Percentiles rank a stretch among this genome's conserved stretches.
These are phyloP conservation scores for Silurus lanzhouensis DNA, from an alignment of 2,797 vertebrate species.

Conservation along the genomic window DNA sequence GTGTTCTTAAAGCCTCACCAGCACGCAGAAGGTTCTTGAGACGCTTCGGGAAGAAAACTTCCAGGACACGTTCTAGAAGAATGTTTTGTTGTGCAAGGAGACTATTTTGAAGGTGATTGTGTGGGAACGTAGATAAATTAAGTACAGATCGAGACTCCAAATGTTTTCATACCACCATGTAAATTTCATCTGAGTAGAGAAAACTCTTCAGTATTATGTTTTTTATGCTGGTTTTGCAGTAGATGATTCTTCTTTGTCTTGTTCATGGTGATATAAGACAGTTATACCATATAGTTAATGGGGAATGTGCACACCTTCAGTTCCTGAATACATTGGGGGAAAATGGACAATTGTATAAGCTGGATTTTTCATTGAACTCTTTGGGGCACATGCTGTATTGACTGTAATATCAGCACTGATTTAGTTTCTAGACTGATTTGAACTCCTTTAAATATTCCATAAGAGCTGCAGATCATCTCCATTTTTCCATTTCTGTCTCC, in stretches of 20 bases:
- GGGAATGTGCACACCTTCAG: neutral
- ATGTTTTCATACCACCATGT: no score
- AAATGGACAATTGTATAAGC: neutral
- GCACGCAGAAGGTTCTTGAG: no score
- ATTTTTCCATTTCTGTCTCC: slow-evolving; percentile 2
- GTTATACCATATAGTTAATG: neutral
- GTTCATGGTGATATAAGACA: neutral
- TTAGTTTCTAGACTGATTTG: neutral
- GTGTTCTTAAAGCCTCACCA: no score
- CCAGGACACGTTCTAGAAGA: no score
- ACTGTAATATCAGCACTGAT: no score
- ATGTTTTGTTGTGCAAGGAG: no score
- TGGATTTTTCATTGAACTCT: neutral
- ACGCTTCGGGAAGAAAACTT: no score
- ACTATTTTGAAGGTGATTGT: no score
- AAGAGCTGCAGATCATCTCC: neutral
- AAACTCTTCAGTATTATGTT: neutral
- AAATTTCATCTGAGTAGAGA: no score
- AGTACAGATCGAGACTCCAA: no score
- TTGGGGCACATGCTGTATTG: neutral
- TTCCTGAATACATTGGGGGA: no score
- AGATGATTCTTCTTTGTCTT: neutral
- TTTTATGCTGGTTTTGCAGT: neutral
- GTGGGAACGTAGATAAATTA: no score
- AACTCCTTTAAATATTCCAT: neutral